Conservation (phyloP, 2,888 invertebrate species). For the Apotomis capreana region DNA sequence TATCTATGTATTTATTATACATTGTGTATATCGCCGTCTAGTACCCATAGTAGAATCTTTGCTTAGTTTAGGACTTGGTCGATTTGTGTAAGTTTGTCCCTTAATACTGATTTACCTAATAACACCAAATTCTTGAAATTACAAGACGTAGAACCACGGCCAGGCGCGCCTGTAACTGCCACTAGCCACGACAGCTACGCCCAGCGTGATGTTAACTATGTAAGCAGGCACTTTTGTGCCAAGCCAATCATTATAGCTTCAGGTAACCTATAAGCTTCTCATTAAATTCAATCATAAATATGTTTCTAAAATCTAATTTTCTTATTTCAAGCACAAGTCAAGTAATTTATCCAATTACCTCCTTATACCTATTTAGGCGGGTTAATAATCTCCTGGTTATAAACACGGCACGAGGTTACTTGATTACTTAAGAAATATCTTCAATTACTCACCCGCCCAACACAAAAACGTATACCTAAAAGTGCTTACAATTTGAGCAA, state of each 20-base stretch:
- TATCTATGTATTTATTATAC: too few species aligned
- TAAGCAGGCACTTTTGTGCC: background rate
- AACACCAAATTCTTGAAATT: slow-evolving; percentile 16
- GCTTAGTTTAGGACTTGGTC: too few species aligned
- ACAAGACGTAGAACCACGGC: slow-evolving; percentile 9
- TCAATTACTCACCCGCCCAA: slow-evolving; percentile 2
- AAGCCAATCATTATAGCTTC: background rate
- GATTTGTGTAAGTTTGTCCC: too few species aligned
- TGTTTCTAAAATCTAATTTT: too few species aligned
- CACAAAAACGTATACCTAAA: slow-evolving; percentile 4
- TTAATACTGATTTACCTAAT: background rate
- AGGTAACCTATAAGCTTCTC: background rate
- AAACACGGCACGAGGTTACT: background rate
- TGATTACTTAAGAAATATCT: slow-evolving; percentile 11
- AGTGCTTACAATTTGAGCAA: slow-evolving; percentile 14
- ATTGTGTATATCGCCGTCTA: too few species aligned
- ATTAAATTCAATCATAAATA: background rate
- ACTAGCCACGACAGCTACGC: slow-evolving; percentile 6
- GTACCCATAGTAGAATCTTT: too few species aligned
- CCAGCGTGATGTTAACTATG: slow-evolving; percentile 3
- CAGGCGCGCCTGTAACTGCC: slow-evolving; percentile 19
- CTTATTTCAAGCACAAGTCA: too few species aligned
- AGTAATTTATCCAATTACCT: too few species aligned
- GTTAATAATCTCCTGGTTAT: background rate
- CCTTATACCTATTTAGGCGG: too few species aligned